phyloP scores from a whole-genome alignment of 2,888 invertebrate genomes.

The Lasioglossum malachurum region DNA sequence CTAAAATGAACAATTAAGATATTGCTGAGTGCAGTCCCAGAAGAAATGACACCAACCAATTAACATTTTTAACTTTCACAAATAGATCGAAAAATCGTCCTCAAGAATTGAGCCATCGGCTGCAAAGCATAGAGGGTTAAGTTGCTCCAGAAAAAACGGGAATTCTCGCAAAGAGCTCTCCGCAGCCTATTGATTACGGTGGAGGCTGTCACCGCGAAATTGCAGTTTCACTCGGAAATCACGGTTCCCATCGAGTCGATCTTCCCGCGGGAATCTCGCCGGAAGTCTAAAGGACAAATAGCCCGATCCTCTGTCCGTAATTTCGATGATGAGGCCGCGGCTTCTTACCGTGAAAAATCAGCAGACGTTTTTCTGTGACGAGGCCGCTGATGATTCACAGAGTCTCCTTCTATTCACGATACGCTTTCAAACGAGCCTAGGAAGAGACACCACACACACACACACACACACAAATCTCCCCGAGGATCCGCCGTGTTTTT shows the following conservation, averaged over 20 bases:
- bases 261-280: not conserved
- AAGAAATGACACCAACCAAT: not conserved
- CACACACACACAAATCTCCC: not conserved
- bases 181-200: not conserved
- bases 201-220: not conserved
- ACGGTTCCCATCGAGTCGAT: not conserved
- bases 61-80: not conserved
- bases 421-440: conserved; percentile 15
- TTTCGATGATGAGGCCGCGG: conserved; percentile 22
- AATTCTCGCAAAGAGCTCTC: not conserved
- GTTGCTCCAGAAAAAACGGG: not conserved
- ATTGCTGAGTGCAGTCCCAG: no score
- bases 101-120: not conserved
- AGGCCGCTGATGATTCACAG: conserved; percentile 33
- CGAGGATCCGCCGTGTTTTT: not conserved
- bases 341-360: conserved; percentile 27
- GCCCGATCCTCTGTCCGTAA: conserved; percentile 18
- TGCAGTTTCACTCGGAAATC: not conserved
- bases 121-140: not conserved
- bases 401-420: conserved; percentile 1
- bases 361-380: conserved; percentile 5
- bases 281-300: conserved; percentile 1
- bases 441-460: conserved; percentile 11
- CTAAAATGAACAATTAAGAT: not conserved
- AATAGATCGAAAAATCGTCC: not conserved